A percentile compares a stretch with the other conserved stretches of the same genome.
phyloP scores from a whole-genome alignment of 2,797 vertebrate genomes.

The Fratercula arctica region DNA sequence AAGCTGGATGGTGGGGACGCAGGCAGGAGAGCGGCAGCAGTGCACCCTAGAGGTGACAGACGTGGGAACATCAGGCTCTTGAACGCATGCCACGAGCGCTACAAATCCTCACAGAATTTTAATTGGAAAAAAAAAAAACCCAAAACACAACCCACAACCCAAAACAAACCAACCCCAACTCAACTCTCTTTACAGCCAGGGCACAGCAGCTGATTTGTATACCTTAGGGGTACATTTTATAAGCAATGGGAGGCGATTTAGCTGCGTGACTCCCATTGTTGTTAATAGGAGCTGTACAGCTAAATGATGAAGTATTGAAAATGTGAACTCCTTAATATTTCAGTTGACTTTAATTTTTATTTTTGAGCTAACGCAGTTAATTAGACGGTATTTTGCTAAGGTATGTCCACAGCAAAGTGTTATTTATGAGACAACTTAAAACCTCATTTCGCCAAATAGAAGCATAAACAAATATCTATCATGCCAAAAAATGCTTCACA shows the following conservation, averaged over 20 bases:
- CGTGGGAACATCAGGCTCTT: not conserved
- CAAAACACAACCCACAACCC: no score
- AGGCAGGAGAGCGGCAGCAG: constrained; percentile 31
- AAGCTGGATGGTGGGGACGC: not conserved
- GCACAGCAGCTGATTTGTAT: constrained; percentile 63
- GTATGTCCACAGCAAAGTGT: constrained; percentile 22
- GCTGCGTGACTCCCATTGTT: constrained; percentile 69
- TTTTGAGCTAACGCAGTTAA: constrained; percentile 76
- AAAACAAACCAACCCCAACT: not conserved
- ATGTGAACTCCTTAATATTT: constrained; percentile 69
- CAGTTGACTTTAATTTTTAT: constrained; percentile 75
- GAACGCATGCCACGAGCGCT: not conserved
- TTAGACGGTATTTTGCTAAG: constrained; percentile 65
- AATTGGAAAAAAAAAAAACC: constrained; percentile 27
- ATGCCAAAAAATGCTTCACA: not conserved
- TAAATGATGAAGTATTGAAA: constrained; percentile 69
- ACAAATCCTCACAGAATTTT: constrained; percentile 43
- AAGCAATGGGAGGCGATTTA: constrained; percentile 71
- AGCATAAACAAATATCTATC: constrained; percentile 21
- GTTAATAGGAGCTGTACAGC: constrained; percentile 65
- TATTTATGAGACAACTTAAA: constrained; percentile 30
- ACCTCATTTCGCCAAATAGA: not conserved
- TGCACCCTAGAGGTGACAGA: constrained; percentile 55
- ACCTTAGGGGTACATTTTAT: constrained; percentile 73
- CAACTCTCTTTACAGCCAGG: constrained; percentile 34